Base-by-base conservation (phyloP, 2,888 invertebrate species). In the Hirtodrosophila alboralis region DNA sequence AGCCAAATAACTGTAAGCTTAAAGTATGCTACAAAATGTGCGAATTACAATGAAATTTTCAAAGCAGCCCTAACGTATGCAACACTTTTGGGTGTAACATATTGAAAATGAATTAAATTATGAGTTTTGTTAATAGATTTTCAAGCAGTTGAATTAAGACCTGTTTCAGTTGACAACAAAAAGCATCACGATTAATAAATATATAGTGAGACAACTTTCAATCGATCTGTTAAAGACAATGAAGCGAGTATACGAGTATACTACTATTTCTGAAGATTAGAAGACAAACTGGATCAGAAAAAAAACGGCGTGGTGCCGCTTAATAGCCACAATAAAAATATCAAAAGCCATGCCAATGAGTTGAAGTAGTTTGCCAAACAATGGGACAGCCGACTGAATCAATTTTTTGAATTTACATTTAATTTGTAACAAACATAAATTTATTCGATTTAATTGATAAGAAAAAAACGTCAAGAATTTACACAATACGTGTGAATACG, bases 361-460 rank as follows among this genome's bases (percentile, higher is more conserved):
- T 9, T 14, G 31, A 31, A 23, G 9, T 8, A 14, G 26, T 4
- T 34, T 9, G 18, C 30, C 18, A 38, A 12, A 27, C 23, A 14
- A 43, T 13, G 48, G 40, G 21, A 14, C 27, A 27, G 21, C 31
- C 37, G 41, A 23, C 16, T 8, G 7, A 7, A 10, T 8, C 13
- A 44, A 33, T 23, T 23, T n/a, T n/a, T n/a, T 23, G 6, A 26
- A 58, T 67, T 52, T 56, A 49, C 44, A 69, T 70, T 40, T 56
- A 30, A 48, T 56, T 52, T 65, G 62, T 61, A 74, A 69, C 59
- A 60, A 63, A 69, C 37, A 38, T 37, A 59, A 48, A 40, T 67
- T 44, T 75, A 83, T 83, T 77, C 77, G 83, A 77, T 64, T 60
- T 45, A 75, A 47, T 56, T 23, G 38, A 36, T 16, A 28, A 28